Base-by-base conservation (phyloP, 2,888 invertebrate species). In the Cistogaster globosa region DNA sequence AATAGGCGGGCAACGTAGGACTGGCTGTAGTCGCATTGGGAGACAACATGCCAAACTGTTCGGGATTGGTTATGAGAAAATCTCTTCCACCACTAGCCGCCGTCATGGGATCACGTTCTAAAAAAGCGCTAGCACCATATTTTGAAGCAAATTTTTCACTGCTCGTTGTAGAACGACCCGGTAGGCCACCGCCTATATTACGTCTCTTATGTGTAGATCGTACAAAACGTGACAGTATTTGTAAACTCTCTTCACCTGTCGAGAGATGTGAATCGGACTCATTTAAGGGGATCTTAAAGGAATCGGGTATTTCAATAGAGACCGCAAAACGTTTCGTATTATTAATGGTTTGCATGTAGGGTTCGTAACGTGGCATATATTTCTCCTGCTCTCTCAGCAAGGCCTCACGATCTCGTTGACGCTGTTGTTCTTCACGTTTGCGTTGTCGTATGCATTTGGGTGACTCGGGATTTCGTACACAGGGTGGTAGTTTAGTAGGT, bases 231-330 rank as follows among this genome's bases (percentile, higher is more conserved):
- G 91, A 90, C 0, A 92, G 88, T 18, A 89, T 88, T 45, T 89
- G 88, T 45, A 90, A 87, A 14, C 87, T 79, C 55, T 85, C 83
- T 16, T 87, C 87, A 11, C 84, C 87, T 1, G 81, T 86, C 3
- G 69, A 18, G 48, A 67, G 8, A 74, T 80, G 42, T 83, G 48
- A 22, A 6, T 83, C 68, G 2, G 77, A 84, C n/a, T 88, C 87
- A 51, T 89, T 89, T 22, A 88, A 83, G 5, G 89, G 88, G 5
- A 86, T 84, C 72, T 91, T 92, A 36, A 91, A 90, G 1, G 91
- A 91, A 51, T 91, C 91, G 7, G 91, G 91, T 85, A 91, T 91
- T 84, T 91, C 91, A 22, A 91, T 91, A 16, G 91, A 91, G 0
- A 91, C 91, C 0, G 91, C 91, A 83, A 91, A 91, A 7, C 91